These are phyloP conservation scores for Monopterus albus DNA, from an alignment of 2,113 vertebrate species.

Conservation along the genomic window DNA sequence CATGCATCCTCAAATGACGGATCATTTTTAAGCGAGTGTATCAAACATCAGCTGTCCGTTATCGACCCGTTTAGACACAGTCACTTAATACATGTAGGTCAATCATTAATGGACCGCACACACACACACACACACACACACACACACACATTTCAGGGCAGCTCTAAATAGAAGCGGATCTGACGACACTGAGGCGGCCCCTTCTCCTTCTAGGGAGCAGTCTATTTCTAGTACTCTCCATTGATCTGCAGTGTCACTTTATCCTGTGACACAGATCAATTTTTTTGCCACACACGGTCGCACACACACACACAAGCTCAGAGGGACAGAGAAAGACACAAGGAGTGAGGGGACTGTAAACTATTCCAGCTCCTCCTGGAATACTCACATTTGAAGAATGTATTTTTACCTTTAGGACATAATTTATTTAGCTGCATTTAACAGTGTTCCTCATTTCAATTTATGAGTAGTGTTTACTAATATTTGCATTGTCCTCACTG, in stretches of 20 bases:
- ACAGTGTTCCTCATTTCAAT: not conserved
- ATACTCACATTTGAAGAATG: constrained; percentile 22
- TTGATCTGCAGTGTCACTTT: constrained; percentile 74
- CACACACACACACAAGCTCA: constrained; percentile 15
- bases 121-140: constrained; percentile 31
- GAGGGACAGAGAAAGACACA: not conserved
- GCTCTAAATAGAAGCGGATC: constrained; percentile 83
- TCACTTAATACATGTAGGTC: constrained; percentile 76
- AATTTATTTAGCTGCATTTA: not conserved
- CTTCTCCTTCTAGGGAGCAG: constrained; percentile 76
- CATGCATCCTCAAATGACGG: constrained; percentile 22
- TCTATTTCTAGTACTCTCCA: constrained; percentile 75
- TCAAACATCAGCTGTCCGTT: constrained; percentile 57
- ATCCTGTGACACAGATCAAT: constrained; percentile 60
- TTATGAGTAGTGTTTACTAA: not conserved
- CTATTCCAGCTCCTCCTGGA: constrained; percentile 11
- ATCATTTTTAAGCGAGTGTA: constrained; percentile 35
- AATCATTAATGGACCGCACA: constrained; percentile 69
- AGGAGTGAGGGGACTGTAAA: too few relatives aligned
- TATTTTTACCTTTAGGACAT: not conserved
- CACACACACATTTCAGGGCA: constrained; percentile 39
- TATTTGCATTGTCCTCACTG: not conserved
- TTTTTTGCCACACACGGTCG: constrained; percentile 32
- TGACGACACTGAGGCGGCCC: constrained; percentile 79
- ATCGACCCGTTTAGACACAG: constrained; percentile 64